Base-by-base conservation (phyloP, 2,888 invertebrate species). In the Mamestra brassicae region DNA sequence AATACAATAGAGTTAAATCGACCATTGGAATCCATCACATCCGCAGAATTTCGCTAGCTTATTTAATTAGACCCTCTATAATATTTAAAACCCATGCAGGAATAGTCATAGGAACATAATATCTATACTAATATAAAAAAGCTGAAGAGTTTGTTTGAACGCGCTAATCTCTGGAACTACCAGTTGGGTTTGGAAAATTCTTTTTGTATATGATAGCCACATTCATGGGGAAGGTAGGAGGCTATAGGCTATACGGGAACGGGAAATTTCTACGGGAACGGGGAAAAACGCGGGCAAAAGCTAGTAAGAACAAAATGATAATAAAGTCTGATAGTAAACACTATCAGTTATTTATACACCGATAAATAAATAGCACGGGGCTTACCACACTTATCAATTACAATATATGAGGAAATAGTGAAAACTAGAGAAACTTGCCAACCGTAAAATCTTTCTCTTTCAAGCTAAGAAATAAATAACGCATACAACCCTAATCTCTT, bases 331-430 rank as follows among this genome's bases (percentile, higher is more conserved):
- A 38, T 45, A 64, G 17, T 42, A 42, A 42, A 42, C 10, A 42
- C 15, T 47, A 34, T 45, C 47, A 63, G 45, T 26, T 3, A 11
- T 13, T 8, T 47, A n/a, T n/a, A n/a, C 10, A 50, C n/a, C 6
- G 45, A 45, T 55, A 45, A 38, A 45, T 55, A 45, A 38, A 15
- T 42, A 10, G 36, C 11, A 17, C 13, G 36, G 5, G 45, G 17
- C 8, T n/a, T 36, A 71, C 36, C 45, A 45, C 52, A 17, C 26
- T 71, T 61, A 61, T 61, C 45, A 71, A 54, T 17, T 17, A 47
- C 10, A 17, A 45, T 52, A 36, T 36, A 70, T 47, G 17, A 17
- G 26, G 54, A 34, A 47, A 62, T n/a, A 47, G 26, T 50, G 15
- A n/a, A 8, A n/a, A 52, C 52, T 10, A 15, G 36, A 10, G 10